Evolutionary conservation across 2,888 invertebrate genomes (phyloP).

Genomic region (Tridacna gigas): DNA sequence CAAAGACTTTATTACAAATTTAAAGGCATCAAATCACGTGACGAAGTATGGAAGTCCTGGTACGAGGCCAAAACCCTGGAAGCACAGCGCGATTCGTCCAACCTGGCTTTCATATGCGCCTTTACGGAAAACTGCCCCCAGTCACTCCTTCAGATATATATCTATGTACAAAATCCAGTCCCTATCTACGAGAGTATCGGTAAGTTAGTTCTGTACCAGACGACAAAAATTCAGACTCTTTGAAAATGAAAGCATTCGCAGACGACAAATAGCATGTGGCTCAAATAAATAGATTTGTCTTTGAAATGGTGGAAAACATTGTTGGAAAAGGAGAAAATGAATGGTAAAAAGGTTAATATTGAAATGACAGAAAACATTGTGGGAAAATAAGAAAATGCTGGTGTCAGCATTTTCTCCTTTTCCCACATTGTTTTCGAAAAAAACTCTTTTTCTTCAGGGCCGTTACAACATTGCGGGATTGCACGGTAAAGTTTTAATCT

Average conservation of each 20-base stretch:
- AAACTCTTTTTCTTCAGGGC: no score
- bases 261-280: no score
- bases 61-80: constrained; percentile 14
- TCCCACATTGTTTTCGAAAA: no score
- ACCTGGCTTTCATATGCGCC: constrained; percentile 18
- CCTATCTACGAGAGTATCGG: constrained; percentile 17
- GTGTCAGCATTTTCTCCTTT: no score
- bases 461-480: no score
- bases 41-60: neutral
- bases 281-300: no score
- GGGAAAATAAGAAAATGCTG: no score
- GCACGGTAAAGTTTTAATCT: no score
- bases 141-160: constrained; percentile 8
- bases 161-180: constrained; percentile 9
- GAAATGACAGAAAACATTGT: no score
- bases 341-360: no score
- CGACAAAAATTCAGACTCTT: neutral
- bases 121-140: constrained; percentile 16
- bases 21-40: neutral
- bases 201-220: neutral
- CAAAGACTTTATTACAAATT: constrained; percentile 7
- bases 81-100: constrained; percentile 16
- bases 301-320: no score
- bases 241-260: neutral
- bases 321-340: no score